phyloP scores from a whole-genome alignment of 1,140 invertebrate genomes.

The Drepana arcuata region DNA sequence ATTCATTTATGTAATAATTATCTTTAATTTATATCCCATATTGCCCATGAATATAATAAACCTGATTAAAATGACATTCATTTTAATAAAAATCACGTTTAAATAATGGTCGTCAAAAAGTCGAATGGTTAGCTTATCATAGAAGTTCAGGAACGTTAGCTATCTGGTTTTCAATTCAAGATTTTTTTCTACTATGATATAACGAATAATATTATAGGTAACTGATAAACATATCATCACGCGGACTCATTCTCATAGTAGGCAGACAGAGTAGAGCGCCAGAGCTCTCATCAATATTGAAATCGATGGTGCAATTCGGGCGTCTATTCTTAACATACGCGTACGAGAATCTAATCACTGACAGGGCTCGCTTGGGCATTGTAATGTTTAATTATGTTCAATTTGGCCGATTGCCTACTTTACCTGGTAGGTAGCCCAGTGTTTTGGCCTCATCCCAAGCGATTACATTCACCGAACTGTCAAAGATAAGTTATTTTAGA shows the following conservation, averaged over 20 bases:
- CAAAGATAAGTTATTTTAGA: slow-evolving; percentile 71
- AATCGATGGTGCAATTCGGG: slow-evolving; percentile 18
- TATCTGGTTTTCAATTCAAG: no score
- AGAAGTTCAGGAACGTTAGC: neutral
- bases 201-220: no score
- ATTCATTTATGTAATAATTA: no score
- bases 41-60: no score
- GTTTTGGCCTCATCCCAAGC: slow-evolving; percentile 49
- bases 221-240: no score
- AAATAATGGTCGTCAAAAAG: neutral
- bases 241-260: no score
- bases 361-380: slow-evolving; percentile 54
- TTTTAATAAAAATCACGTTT: no score
- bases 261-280: no score
- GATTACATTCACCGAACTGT: slow-evolving; percentile 68
- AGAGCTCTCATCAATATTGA: slow-evolving; percentile 7
- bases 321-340: slow-evolving; percentile 34
- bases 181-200: no score
- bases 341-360: slow-evolving; percentile 33
- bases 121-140: neutral
- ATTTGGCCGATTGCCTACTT: slow-evolving; percentile 61
- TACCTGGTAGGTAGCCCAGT: slow-evolving; percentile 63
- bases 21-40: no score
- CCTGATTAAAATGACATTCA: no score
- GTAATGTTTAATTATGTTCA: slow-evolving; percentile 67